A percentile compares a stretch with the other conserved stretches of the same genome.
Conservation (phyloP, 2,113 vertebrate genomes). For the Takifugu bimaculatus region DNA sequence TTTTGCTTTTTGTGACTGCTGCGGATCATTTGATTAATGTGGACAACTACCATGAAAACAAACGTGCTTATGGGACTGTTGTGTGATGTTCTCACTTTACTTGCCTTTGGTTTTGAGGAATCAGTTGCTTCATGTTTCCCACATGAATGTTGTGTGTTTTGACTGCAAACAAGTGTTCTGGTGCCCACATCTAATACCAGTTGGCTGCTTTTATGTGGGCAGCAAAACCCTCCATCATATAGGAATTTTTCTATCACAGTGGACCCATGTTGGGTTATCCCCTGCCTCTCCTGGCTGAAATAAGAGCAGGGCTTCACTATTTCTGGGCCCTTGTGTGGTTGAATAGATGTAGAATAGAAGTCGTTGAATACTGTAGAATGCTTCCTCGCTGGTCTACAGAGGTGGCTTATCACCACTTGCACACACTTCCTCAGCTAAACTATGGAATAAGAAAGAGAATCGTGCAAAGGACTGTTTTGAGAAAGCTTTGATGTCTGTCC, state of each 20-base stretch:
- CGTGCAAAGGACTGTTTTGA: conserved; percentile 20
- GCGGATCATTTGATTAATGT: conserved; percentile 51
- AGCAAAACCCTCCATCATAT: conserved; percentile 44
- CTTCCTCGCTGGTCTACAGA: conserved; percentile 38
- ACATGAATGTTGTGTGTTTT: too few relatives aligned
- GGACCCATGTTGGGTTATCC: conserved; percentile 31
- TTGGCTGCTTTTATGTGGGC: conserved; percentile 54
- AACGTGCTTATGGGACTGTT: conserved; percentile 28
- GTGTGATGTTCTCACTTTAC: conserved; percentile 29
- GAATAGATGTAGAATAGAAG: conserved; percentile 35
- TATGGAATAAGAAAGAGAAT: conserved; percentile 33
- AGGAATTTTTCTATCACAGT: conserved; percentile 41
- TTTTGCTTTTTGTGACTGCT: conserved; percentile 29
- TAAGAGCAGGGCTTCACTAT: conserved; percentile 38
- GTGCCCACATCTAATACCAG: not conserved
- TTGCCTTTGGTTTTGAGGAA: conserved; percentile 34
- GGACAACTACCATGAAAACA: conserved; percentile 36
- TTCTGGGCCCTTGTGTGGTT: conserved; percentile 34
- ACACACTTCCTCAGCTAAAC: conserved; percentile 17
- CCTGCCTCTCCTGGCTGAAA: conserved; percentile 30
- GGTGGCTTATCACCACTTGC: conserved; percentile 51
- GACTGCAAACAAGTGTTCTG: too few relatives aligned
- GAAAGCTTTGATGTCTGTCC: conserved; percentile 61
- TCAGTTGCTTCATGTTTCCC: conserved; percentile 25
- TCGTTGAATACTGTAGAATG: not conserved